These are phyloP conservation scores for Trachelipus rathkii DNA, from an alignment of 1,140 invertebrate genomes.

Conservation along the genomic window DNA sequence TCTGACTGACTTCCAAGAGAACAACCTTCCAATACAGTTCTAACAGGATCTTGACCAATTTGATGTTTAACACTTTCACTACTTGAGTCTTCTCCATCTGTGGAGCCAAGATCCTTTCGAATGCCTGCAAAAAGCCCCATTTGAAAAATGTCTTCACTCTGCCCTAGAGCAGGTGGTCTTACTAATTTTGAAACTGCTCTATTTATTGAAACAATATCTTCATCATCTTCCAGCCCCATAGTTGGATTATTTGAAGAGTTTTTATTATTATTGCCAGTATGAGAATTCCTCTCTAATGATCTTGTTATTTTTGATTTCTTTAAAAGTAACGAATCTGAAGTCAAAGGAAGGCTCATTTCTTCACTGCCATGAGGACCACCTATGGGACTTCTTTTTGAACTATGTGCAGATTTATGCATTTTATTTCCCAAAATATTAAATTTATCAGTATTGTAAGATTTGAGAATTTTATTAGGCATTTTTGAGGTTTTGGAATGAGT, in stretches of 20 bases:
- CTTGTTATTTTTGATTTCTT: neutral
- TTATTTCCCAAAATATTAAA: too few species aligned
- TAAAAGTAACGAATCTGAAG: too few species aligned
- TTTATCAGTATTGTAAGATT: too few species aligned
- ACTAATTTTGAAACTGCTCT: neutral
- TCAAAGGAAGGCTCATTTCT: neutral
- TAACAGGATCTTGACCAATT: neutral
- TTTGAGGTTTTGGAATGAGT: too few species aligned
- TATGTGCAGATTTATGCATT: too few species aligned
- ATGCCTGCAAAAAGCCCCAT: neutral
- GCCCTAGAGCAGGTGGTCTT: neutral
- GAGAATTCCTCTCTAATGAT: neutral
- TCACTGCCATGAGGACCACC: neutral
- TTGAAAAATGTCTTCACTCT: neutral
- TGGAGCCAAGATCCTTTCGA: neutral
- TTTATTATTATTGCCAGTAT: neutral
- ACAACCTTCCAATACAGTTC: conserved; percentile 11
- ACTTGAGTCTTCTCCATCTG: conserved; percentile 3
- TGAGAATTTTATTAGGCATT: too few species aligned
- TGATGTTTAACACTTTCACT: neutral
- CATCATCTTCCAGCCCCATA: neutral
- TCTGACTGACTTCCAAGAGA: conserved; percentile 27
- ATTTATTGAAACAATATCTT: neutral
- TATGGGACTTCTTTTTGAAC: neutral
- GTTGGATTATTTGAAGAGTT: neutral